These are phyloP conservation scores for Pan troglodytes DNA, from an alignment of 2,113 vertebrate genomes.

Conservation along the genomic window NHGRI_mPanTro3-v2.1_pri NC_072414.2:66794001-66794500, in stretches of 20 bases:
- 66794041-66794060: constrained; percentile 38
- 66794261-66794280: background rate
- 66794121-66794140: constrained; percentile 63
- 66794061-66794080: constrained; percentile 53
- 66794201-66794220: background rate
- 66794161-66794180: constrained; percentile 65
- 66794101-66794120: constrained; percentile 59
- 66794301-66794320: background rate
- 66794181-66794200: background rate
- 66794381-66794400: background rate
- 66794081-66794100: constrained; percentile 57
- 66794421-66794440: background rate
- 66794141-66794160: constrained; percentile 33
- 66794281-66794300: background rate
- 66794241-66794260: background rate
- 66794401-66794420: background rate
- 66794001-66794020: constrained; percentile 17
- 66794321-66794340: background rate
- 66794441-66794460: background rate
- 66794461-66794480: background rate
- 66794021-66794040: constrained; percentile 53
- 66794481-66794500: background rate
- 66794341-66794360: background rate
- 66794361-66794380: background rate
- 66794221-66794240: background rate